Conservation (phyloP, 2,888 invertebrate species). For the Drosophila algonquin region DNA sequence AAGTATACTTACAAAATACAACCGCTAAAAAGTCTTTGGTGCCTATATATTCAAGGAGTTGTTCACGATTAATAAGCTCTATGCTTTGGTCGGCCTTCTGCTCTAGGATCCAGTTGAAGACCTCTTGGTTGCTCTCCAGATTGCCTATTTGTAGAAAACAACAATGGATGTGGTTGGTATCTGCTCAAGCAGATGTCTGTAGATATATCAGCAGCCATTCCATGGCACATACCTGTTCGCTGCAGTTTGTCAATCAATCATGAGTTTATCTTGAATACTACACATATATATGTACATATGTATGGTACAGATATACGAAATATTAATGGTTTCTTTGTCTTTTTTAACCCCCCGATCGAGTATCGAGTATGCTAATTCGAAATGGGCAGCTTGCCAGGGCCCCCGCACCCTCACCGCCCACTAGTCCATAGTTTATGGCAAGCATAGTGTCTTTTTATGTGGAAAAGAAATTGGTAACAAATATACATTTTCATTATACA, state of each 20-base stretch:
- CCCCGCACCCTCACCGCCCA: neutral
- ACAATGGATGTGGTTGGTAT: neutral
- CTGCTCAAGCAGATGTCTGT: neutral
- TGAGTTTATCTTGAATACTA: constrained; percentile 26
- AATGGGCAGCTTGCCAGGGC: constrained; percentile 21
- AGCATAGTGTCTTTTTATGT: constrained; percentile 1
- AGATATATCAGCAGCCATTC: constrained; percentile 14
- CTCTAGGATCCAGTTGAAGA: constrained; percentile 95
- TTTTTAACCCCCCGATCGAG: neutral
- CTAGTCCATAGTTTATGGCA: constrained; percentile 16
- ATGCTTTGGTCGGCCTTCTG: constrained; percentile 96
- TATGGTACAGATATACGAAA: neutral
- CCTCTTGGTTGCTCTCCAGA: constrained; percentile 90
- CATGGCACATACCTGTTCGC: constrained; percentile 79
- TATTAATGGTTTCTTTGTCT: constrained; percentile 13
- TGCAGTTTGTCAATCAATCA: constrained; percentile 82
- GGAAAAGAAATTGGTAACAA: neutral
- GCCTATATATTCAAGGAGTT: constrained; percentile 92
- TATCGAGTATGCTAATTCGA: constrained; percentile 11
- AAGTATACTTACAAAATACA: constrained; percentile 92
- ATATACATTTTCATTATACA: constrained; percentile 2
- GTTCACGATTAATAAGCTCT: constrained; percentile 93
- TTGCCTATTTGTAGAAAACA: constrained; percentile 85
- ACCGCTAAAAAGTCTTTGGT: constrained; percentile 96
- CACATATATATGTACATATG: constrained; percentile 1